These are phyloP conservation scores for Spodoptera exigua DNA, from an alignment of 2,888 invertebrate species.

Conservation along the genomic window DNA sequence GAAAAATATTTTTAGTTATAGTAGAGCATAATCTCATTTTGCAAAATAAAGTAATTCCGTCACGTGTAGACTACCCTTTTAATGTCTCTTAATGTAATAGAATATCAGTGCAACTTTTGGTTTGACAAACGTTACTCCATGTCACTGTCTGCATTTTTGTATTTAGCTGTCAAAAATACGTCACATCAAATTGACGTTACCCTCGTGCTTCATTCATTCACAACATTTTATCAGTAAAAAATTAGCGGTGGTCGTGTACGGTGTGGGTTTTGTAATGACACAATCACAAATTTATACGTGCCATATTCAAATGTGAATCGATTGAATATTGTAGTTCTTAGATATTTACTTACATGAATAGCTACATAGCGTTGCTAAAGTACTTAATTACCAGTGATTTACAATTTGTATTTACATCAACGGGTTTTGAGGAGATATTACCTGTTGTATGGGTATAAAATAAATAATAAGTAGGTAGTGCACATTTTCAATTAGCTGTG, in stretches of 20 bases:
- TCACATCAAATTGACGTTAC: constrained; percentile 14
- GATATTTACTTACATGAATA: constrained; percentile 34
- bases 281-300: constrained; percentile 49
- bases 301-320: constrained; percentile 45
- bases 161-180: background rate
- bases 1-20: too few relatives aligned
- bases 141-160: constrained; percentile 19
- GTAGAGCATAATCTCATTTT: too few relatives aligned
- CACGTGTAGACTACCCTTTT: background rate
- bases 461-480: constrained; percentile 52
- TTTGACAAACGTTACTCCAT: background rate
- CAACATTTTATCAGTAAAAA: constrained; percentile 48
- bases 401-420: constrained; percentile 26
- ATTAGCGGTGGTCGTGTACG: constrained; percentile 46
- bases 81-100: constrained; percentile 6
- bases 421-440: constrained; percentile 31
- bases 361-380: constrained; percentile 15
- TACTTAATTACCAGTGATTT: constrained; percentile 44
- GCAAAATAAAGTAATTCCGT: too few relatives aligned
- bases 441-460: constrained; percentile 45
- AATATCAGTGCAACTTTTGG: constrained; percentile 12
- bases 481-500: constrained; percentile 32
- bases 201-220: constrained; percentile 10
- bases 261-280: constrained; percentile 31
- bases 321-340: constrained; percentile 25